These are phyloP conservation scores for Saguinus midas DNA, from an alignment of 2,113 vertebrate genomes.

Conservation along the genomic window DNA sequence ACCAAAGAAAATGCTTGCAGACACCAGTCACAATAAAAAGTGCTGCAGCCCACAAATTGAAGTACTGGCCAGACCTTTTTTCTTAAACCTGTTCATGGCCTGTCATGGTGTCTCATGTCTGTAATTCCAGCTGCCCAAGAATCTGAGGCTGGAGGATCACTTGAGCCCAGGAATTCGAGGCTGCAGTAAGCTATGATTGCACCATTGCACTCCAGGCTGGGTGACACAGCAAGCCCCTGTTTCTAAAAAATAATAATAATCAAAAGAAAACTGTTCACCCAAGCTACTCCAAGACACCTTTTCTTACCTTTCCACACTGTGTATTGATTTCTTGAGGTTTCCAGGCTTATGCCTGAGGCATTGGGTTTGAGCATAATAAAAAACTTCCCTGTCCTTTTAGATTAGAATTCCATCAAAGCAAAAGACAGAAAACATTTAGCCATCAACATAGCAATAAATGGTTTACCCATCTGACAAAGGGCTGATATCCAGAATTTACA, in stretches of 20 bases:
- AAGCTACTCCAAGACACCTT: neutral
- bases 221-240: too few species aligned
- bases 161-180: too few species aligned
- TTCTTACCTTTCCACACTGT: neutral
- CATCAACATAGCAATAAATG: neutral
- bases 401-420: slow-evolving; percentile 25
- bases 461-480: too few species aligned
- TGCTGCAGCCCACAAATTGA: neutral
- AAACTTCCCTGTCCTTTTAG: neutral
- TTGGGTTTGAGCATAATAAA: neutral
- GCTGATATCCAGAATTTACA: too few species aligned
- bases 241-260: too few species aligned
- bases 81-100: neutral
- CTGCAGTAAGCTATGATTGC: too few species aligned
- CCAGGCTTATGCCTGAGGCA: neutral
- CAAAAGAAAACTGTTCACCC: too few species aligned
- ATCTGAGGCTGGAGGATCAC: too few species aligned
- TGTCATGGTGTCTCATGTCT: too few species aligned
- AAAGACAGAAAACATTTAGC: neutral
- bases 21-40: neutral
- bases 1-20: neutral
- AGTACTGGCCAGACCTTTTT: neutral
- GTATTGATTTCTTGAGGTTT: neutral
- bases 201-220: too few species aligned
- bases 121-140: too few species aligned